Base-by-base conservation (phyloP, 2,113 vertebrate genomes). In the Cathartes aura region DNA sequence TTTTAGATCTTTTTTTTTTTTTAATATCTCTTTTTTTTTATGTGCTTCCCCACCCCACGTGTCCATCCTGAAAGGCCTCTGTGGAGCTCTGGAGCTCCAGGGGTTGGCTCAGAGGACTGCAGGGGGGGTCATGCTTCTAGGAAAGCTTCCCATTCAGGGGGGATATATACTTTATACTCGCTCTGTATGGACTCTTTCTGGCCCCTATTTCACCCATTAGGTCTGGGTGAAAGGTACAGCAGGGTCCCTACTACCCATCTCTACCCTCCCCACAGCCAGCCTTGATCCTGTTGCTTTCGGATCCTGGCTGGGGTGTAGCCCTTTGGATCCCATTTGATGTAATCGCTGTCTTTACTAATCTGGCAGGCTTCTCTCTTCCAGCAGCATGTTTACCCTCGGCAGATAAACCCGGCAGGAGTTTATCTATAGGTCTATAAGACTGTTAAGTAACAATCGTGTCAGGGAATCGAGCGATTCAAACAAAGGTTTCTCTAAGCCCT, bases 401-500 rank as follows among this genome's bases (percentile, higher is more conserved):
- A 91, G 86, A 96, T 97, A 95, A 97, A 84, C 43, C 55, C 6
- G 0, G 55, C 89, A 52, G n/a, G 50, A 94, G 92, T 96, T 96
- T 97, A 97, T 96, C 94, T 92, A 18, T 68, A 95, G 96, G 60
- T 64, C 90, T 92, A 50, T 96, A 93, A 96, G 82, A 15, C 82
- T 90, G 95, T 96, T 96, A 93, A 89, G 86, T 97, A 97, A 92
- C 87, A 81, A n/a, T 15, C 0, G 0, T 90, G 90, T 64, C 86
- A 56, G 50, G 68, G 91, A 87, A 12, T 55, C 0, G 5, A 82
- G 64, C 5, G 3, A 85, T 38, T 79, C 92, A 68, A 42, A 70
- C 94, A 81, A 87, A 93, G 86, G 75, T 81, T 92, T 73, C 75
- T 80, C 87, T 94, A 80, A 97, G 71, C 93, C 86, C 86, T 64